Evolutionary conservation across 2,113 vertebrate genomes (phyloP), one percentile per base, ranked within the genome.

Genomic region (Oxyura jamaicensis): DNA sequence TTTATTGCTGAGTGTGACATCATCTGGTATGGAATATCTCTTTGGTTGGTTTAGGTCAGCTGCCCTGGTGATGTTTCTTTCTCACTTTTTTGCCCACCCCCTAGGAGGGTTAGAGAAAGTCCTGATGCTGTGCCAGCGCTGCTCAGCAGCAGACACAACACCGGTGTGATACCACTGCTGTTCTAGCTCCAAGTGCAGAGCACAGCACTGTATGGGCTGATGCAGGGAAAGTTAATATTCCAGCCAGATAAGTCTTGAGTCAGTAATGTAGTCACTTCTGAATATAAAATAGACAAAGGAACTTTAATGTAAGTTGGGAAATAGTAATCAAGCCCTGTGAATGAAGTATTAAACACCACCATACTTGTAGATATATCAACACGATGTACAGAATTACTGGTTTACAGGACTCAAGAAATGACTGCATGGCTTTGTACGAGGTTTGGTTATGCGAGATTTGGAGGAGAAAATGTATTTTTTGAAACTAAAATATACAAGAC

Each of bases 281-380:
- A 90, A 66, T 73, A 67, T 73, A 88, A 91, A 93, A 84, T 60
- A 96, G 74, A 93, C 63, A 83, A 93, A 95, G 35, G 58, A 78
- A 60, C n/a, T 78, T 94, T 91, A 78, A 86, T 91, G 35, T 92
- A 83, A 91, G 68, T 81, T 91, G 56, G 76, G 88, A 95, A 95
- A 96, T 95, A 95, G 65, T 92, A 95, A 90, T 90, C 83, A 93
- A 88, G 83, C 28, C 55, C 72, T 48, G 22, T 87, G 84, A 89
- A 95, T 89, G 82, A 88, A 90, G 76, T 58, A 89, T 93, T 93
- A 91, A 86, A 91, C 60, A 90, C 84, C 79, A 90, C 78, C 68
- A 75, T 71, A 86, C 83, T 86, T 85, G 95, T 80, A 86, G 92
- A 94, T 65, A 62, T 79, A 95, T 77, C 86, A 93, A 94, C 88